Evolutionary conservation across 2,888 invertebrate genomes (phyloP).

Genomic region (Ctena decussata): DNA sequence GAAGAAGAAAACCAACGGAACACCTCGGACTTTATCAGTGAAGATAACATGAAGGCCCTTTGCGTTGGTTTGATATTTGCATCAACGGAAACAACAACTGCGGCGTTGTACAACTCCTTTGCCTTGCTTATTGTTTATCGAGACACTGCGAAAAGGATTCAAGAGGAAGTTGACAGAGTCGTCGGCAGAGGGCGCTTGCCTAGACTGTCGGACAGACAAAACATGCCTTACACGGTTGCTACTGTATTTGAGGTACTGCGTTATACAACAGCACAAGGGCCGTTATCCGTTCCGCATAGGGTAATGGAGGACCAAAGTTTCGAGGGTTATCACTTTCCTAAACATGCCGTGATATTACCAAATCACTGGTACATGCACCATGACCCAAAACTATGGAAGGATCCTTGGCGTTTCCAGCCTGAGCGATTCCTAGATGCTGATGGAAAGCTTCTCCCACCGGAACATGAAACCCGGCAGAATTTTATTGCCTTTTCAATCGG

Average conservation of each 20-base stretch:
- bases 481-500: constrained; percentile 71
- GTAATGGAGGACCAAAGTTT: constrained; percentile 31
- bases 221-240: constrained; percentile 57
- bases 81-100: constrained; percentile 40
- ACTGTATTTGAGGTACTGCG: constrained; percentile 49
- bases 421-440: constrained; percentile 60
- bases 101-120: constrained; percentile 60
- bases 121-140: constrained; percentile 67
- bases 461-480: constrained; percentile 56
- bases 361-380: constrained; percentile 59
- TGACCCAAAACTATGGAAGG: constrained; percentile 58
- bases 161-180: constrained; percentile 57
- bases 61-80: constrained; percentile 30
- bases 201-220: constrained; percentile 41
- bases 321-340: constrained; percentile 36
- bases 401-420: constrained; percentile 63
- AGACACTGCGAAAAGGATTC: constrained; percentile 62
- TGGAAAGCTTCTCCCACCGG: constrained; percentile 56
- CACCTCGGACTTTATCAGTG: constrained; percentile 22
- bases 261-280: constrained; percentile 27
- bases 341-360: constrained; percentile 28
- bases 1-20: constrained; percentile 14
- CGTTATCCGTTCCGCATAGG: constrained; percentile 34
- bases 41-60: constrained; percentile 29
- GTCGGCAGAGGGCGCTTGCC: constrained; percentile 53